Evolutionary conservation across 1,140 invertebrate genomes (phyloP), one percentile per base, ranked within the genome.

Genomic region (Drosophila micromelanica): DNA sequence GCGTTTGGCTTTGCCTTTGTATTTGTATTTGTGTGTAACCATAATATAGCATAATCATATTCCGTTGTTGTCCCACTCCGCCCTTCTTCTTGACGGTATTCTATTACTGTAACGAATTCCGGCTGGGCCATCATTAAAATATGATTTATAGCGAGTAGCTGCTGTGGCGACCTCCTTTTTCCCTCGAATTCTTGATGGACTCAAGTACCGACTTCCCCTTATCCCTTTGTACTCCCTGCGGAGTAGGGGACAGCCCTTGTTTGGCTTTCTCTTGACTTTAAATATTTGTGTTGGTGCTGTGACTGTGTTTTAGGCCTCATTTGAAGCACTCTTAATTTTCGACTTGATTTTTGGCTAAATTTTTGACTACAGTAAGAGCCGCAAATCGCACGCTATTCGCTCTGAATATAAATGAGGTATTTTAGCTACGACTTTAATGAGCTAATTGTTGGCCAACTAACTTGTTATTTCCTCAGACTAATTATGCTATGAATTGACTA

Each of bases 81-180:
- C 13, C 30, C 5, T 23, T 30, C 63, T 20, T 30, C 60, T 54
- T 62, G 70, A 77, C 60, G 64, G 63, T 73, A 77, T 87, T 86
- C 62, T 81, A 70, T 85, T 87, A 71, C 81, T 72, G 62, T 72
- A 72, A 73, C 82, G 78, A 78, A 82, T 82, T 76, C 78, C 73
- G 54, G 43, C 55, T 70, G 60, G 65, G 54, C 69, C 81, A 85
- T 85, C 82, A 86, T 86, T 86, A 86, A 87, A 86, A 86, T 82
- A 86, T 86, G 82, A 86, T 86, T 86, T 86, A 86, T 86, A 73
- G 72, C 68, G 46, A 38, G 65, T 37, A 4, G 48, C 38, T 62
- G 46, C 71, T 40, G 56, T 38, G 51, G 12, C 57, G 63, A 38
- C 48, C 40, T 61, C 42, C 40, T 62, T 37, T 43, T 43, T 51